Evolutionary conservation across 1,140 invertebrate genomes (phyloP).

Genomic region (Eriosoma lanigerum): DNA sequence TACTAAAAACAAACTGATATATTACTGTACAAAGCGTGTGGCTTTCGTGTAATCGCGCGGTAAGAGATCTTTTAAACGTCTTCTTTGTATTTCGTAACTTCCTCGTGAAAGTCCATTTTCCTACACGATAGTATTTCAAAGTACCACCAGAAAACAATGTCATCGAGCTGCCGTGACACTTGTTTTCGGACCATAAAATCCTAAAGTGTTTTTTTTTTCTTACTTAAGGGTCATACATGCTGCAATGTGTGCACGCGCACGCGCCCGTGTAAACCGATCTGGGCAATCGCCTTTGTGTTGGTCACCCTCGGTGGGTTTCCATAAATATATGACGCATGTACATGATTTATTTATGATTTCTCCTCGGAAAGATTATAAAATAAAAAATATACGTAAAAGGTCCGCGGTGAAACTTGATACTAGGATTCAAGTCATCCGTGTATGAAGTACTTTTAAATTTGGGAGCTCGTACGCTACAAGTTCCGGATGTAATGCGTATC

Average conservation of each 20-base stretch:
- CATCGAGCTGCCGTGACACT: constrained; percentile 24
- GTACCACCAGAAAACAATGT: constrained; percentile 21
- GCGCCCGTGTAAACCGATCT: constrained; percentile 35
- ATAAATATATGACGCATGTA: constrained; percentile 30
- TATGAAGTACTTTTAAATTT: constrained; percentile 23
- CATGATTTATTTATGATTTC: constrained; percentile 51
- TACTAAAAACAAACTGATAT: constrained; percentile 12
- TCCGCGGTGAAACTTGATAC: constrained; percentile 31
- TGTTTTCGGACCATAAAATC: constrained; percentile 44
- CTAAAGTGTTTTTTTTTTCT: constrained; percentile 49
- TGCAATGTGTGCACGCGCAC: background rate
- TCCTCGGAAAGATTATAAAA: constrained; percentile 37
- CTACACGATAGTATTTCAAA: constrained; percentile 41
- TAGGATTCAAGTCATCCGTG: constrained; percentile 16
- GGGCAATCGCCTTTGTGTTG: constrained; percentile 9
- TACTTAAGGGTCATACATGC: background rate
- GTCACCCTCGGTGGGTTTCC: constrained; percentile 27
- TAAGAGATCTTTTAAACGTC: constrained; percentile 9
- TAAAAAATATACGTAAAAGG: constrained; percentile 33
- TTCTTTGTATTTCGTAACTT: constrained; percentile 22
- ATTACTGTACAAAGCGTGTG: constrained; percentile 15
- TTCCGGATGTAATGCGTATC: background rate
- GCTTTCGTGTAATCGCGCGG: background rate
- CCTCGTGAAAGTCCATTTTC: constrained; percentile 42
- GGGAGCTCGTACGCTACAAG: background rate